phyloP scores from a whole-genome alignment of 2,888 invertebrate genomes.

The Caenorhabditis angaria region DNA sequence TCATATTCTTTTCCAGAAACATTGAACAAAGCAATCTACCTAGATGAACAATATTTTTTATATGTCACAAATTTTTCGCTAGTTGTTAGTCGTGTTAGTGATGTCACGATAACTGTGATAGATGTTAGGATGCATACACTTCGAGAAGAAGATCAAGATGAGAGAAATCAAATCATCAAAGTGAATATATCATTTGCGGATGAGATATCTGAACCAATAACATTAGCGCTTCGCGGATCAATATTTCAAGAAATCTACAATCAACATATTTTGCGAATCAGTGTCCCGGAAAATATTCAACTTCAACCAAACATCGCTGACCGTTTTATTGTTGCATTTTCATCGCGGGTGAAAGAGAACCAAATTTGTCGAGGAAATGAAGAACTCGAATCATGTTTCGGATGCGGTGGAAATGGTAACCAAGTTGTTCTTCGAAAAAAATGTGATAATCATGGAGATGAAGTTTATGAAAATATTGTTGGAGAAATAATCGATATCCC shows the following conservation, averaged over 20 bases:
- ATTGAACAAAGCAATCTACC: background rate
- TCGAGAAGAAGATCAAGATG: background rate
- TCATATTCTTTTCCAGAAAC: background rate
- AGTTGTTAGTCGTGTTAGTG: background rate
- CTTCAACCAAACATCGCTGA: background rate
- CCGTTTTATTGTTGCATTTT: background rate
- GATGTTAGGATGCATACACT: background rate
- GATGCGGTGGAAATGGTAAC: background rate
- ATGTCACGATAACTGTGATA: background rate
- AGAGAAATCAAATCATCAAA: background rate
- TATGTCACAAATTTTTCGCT: background rate
- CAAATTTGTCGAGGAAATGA: background rate
- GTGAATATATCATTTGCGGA: background rate
- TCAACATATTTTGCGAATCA: background rate
- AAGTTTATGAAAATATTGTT: background rate
- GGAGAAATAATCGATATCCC: background rate
- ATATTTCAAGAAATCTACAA: background rate
- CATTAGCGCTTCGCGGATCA: background rate
- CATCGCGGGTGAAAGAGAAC: background rate
- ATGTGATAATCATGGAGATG: background rate
- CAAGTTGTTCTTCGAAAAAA: background rate
- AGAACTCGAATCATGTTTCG: conserved; percentile 1
- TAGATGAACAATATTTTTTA: background rate
- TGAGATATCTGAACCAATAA: background rate
- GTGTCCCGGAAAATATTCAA: background rate